Evolutionary conservation across 2,113 vertebrate species (phyloP), one percentile per base, ranked within the genome.

Genomic region (Pelecanus crispus): DNA sequence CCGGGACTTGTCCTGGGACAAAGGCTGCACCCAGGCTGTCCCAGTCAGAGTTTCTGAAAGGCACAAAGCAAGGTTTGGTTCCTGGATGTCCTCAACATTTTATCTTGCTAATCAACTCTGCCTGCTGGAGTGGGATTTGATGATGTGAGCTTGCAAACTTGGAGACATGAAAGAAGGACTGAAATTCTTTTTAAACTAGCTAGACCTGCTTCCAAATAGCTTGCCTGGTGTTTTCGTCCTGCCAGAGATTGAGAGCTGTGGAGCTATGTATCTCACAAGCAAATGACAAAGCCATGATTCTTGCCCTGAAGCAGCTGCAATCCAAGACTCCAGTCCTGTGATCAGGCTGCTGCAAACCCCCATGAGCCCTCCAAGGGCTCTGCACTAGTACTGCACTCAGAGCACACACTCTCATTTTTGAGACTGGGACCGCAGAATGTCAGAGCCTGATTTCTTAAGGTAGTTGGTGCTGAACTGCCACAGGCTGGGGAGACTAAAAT

Each of bases 311-410:
- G 80, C 95, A 70, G 88, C 88, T 66, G 80, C 83, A 50, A 3
- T 21, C 59, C 86, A 18, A 47, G 89, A 8, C 72, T 85, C 9
- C 36, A 15, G 86, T 7, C 59, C 86, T 86, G 71, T 44, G 80
- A 55, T 49, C 42, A 5, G 55, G 58, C 88, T 62, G 58, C 3
- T 36, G 74, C 85, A 31, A 83, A 11, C 5, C 0, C 1, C 66
- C 88, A 22, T 0, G 1, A 75, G 78, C 79, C 49, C 28, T 72
- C n/a, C 20, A 8, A 70, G 73, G 44, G 67, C 49, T 77, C 71
- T 13, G 62, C 0, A 4, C 74, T 45, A 2, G 25, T 1, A 1
- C 72, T 63, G 79, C 17, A 0, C 66, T 36, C 0, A 0, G 10
- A 62, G 52, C 11, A 24, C 49, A 5, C 38, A 0, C 74, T 52